These are phyloP conservation scores for Calliopsis andreniformis DNA, from an alignment of 1,140 invertebrate species.

Conservation along the genomic window DNA sequence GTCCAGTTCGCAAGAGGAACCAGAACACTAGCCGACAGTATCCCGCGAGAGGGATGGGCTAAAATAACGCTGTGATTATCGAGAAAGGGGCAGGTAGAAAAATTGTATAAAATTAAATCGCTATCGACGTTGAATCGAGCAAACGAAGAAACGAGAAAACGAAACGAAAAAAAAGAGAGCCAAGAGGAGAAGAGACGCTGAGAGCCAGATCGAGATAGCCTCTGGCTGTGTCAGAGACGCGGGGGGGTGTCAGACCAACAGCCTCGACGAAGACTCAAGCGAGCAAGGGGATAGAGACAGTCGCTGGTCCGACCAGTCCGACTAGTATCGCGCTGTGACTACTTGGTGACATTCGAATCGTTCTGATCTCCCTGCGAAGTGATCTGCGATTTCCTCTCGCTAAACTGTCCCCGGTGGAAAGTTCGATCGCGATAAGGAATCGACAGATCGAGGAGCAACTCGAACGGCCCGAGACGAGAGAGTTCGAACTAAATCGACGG, in stretches of 20 bases:
- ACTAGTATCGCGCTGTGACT: slow-evolving; percentile 45
- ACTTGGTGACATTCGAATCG: slow-evolving; percentile 45
- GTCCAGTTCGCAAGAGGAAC: slow-evolving; percentile 9
- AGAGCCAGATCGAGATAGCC: background rate
- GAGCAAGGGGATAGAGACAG: slow-evolving; percentile 4
- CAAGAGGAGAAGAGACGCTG: background rate
- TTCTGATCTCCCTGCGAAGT: slow-evolving; percentile 10
- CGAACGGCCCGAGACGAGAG: background rate
- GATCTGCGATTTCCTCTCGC: slow-evolving; percentile 21
- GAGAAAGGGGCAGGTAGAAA: slow-evolving; percentile 8
- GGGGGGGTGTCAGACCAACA: slow-evolving; percentile 16
- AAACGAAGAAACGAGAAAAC: background rate
- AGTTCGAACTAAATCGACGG: slow-evolving; percentile 44
- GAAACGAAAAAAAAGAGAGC: background rate
- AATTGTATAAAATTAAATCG: slow-evolving; percentile 16
- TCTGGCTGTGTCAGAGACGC: too few relatives aligned
- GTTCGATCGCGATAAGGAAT: slow-evolving; percentile 43
- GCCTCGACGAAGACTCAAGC: background rate
- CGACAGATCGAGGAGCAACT: background rate
- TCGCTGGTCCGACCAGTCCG: slow-evolving; percentile 23
- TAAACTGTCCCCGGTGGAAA: slow-evolving; percentile 19
- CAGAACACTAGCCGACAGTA: slow-evolving; percentile 8
- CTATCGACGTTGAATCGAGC: background rate
- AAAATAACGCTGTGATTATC: slow-evolving; percentile 43
- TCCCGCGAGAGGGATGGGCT: slow-evolving; percentile 19